Evolutionary conservation across 2,888 invertebrate species (phyloP), one percentile per base, ranked within the genome.

Genomic region (Lydus trimaculatus): DNA sequence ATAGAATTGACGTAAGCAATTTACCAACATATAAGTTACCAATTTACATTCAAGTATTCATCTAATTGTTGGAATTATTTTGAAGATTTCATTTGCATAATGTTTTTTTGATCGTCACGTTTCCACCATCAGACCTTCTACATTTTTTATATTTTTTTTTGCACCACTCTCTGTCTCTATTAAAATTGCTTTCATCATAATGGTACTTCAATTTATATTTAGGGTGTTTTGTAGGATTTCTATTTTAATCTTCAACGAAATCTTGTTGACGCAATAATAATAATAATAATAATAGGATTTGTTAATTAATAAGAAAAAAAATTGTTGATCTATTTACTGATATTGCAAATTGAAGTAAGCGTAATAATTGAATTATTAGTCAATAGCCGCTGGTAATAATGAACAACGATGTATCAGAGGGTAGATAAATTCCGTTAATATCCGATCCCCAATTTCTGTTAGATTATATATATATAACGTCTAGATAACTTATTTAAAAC

Each of bases 161-260:
- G n/a, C n/a, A n/a, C n/a, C n/a, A n/a, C n/a, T n/a, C n/a, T 43
- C 65, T 31, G 48, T 31, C 68, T 65, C 61, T 65, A 63, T 69
- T 67, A 64, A 66, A 70, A 68, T 64, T 67, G 66, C 70, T 66
- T 63, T 69, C 64, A 52, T 52, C 66, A 60, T 67, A 68, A 72
- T 65, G 62, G 72, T 63, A 48, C 72, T 72, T 70, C 66, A 72
- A 72, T 72, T 43, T 72, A 70, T 70, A 70, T 72, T 66, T 63
- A 52, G 67, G 65, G 65, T 59, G 20, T 62, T 68, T n/a, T 65
- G 48, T 3, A 61, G 62, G 65, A 67, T 67, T 64, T 36, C 39
- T n/a, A 56, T 36, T 33, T 33, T 17, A 28, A 28, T 43, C 61
- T 31, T 25, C 4, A 31, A 5, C 25, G 25, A 43, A 52, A 56